Conservation (phyloP, 1,140 invertebrate genomes). For the Drosophila serrata region DNA sequence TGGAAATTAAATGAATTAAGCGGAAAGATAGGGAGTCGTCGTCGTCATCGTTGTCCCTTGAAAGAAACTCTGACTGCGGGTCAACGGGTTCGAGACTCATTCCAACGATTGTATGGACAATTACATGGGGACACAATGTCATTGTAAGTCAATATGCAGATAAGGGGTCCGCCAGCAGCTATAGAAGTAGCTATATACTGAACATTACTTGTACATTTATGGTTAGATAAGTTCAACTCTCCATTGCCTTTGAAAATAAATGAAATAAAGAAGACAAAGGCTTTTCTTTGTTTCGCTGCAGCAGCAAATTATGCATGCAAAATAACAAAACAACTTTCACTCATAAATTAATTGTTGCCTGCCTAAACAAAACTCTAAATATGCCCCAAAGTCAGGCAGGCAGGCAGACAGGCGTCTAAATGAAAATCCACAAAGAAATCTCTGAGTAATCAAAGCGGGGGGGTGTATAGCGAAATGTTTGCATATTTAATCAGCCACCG, state of each 20-base stretch:
- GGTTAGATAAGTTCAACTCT: slow-evolving; percentile 68
- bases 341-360: slow-evolving; percentile 77
- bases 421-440: slow-evolving; percentile 50
- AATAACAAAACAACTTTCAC: slow-evolving; percentile 76
- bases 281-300: slow-evolving; percentile 35
- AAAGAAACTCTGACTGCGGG: slow-evolving; percentile 69
- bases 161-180: slow-evolving; percentile 53
- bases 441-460: slow-evolving; percentile 39
- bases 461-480: slow-evolving; percentile 39
- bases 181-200: slow-evolving; percentile 9
- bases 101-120: slow-evolving; percentile 59
- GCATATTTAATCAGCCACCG: slow-evolving; percentile 63
- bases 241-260: slow-evolving; percentile 4
- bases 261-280: slow-evolving; percentile 23
- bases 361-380: slow-evolving; percentile 55
- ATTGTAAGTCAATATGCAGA: slow-evolving; percentile 72
- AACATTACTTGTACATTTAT: slow-evolving; percentile 25
- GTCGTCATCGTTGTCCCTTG: slow-evolving; percentile 7
- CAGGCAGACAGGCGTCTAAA: background rate
- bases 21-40: slow-evolving; percentile 35
- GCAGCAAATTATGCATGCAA: slow-evolving; percentile 75
- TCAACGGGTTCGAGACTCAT: slow-evolving; percentile 53
- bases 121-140: slow-evolving; percentile 64
- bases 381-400: slow-evolving; percentile 43
- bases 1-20: slow-evolving; percentile 77